Percentiles rank a stretch among this genome's conserved stretches.
Evolutionary conservation across 2,113 vertebrate genomes (phyloP).

Genomic region (Raja brachyura): DNA sequence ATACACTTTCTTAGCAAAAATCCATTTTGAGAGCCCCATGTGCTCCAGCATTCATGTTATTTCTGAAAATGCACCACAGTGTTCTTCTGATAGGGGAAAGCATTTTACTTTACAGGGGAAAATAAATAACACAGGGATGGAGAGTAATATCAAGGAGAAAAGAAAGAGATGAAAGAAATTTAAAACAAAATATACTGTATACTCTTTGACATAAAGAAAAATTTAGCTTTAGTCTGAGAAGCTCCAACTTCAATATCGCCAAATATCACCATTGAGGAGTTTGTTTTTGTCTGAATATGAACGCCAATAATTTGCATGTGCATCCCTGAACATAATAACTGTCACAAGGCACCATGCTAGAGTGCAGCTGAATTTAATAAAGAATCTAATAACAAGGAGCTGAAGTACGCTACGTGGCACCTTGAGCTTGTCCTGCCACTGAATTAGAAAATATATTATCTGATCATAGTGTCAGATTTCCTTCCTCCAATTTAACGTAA

Average conservation of each 20-base stretch:
- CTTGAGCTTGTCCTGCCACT: too few relatives aligned
- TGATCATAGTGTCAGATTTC: too few relatives aligned
- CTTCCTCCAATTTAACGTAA: too few relatives aligned
- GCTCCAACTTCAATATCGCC: not conserved
- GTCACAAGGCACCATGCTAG: too few relatives aligned
- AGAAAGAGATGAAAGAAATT: not conserved
- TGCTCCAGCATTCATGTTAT: not conserved
- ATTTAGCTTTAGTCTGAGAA: not conserved
- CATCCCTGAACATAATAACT: too few relatives aligned
- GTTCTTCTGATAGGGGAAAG: not conserved
- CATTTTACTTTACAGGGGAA: not conserved
- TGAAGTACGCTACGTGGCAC: too few relatives aligned
- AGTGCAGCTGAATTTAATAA: too few relatives aligned
- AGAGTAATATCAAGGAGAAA: not conserved
- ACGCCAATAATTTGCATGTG: too few relatives aligned
- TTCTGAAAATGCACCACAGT: not conserved
- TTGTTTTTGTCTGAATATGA: conserved; percentile 9
- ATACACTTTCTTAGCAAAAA: not conserved
- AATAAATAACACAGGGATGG: not conserved
- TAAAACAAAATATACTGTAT: too few relatives aligned
- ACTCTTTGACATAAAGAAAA: not conserved
- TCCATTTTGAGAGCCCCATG: not conserved
- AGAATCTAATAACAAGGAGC: too few relatives aligned
- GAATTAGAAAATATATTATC: too few relatives aligned
- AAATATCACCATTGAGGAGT: not conserved